Evolutionary conservation across 1,140 invertebrate genomes (phyloP), one percentile per base, ranked within the genome.

Genomic region (Zaprionus taronus): DNA sequence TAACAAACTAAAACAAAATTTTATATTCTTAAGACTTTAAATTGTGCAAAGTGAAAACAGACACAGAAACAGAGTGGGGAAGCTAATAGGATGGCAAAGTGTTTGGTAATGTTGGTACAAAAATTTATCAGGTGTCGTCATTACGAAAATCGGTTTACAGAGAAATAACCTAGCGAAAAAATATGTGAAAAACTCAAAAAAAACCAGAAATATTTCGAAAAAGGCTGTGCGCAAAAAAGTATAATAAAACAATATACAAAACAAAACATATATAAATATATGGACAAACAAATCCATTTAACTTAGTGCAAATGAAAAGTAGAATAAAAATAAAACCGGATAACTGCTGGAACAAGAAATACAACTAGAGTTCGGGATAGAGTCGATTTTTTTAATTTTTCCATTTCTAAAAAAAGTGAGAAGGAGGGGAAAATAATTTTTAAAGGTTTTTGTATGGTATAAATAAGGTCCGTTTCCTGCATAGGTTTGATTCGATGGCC

Each of bases 71-170:
- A 17, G 22, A 11, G 15, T 41, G 12, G 41, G 41, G 17, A 41
- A 34, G 31, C 31, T 34, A 9, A 34, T 34, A 34, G 9, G 9
- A 56, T 55, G 57, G 64, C 28, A 72, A 68, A 72, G 75, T 51
- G 65, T 58, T 64, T 66, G 80, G 65, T 78, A 89, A 87, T 62
- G 84, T 90, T 89, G 84, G 84, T 89, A 89, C 84, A 89, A 89
- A 89, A 79, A 81, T 76, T 89, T 79, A 89, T 89, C 84, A 89
- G 84, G 84, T 86, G 77, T 72, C 64, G 71, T 87, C 79, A 83
- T 56, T 75, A 64, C 55, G 55, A 81, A 68, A 15, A 73, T 65
- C 20, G 81, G 76, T 77, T 83, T 79, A 77, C 38, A 83, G 70
- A 65, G 28, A 26, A 61, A 55, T 49, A 62, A 55, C 49, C 53